Evolutionary conservation across 2,888 invertebrate species (phyloP).

Genomic region (Tetanocera ferruginea): DNA sequence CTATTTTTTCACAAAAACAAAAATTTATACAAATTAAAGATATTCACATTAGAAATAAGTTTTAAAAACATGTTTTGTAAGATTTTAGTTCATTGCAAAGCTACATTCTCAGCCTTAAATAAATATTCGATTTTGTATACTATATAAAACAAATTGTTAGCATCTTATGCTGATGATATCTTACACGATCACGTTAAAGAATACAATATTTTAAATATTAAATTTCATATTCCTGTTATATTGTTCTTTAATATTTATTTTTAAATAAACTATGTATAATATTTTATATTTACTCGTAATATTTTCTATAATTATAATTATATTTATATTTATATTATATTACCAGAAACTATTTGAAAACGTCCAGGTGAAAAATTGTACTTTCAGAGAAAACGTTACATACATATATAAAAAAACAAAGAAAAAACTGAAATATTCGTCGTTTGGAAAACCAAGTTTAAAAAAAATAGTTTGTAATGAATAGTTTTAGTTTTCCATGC

Average conservation of each 20-base stretch:
- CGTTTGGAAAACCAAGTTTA: neutral
- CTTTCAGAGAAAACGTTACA: slow-evolving; percentile 59
- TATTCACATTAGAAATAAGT: too few species aligned
- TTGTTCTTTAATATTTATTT: neutral
- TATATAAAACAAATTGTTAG: too few species aligned
- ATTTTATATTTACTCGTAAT: neutral
- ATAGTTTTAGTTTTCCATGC: neutral
- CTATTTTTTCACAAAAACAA: too few species aligned
- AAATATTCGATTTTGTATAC: too few species aligned
- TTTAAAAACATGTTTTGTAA: too few species aligned
- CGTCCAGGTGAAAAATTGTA: slow-evolving; percentile 69
- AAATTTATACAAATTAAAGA: too few species aligned
- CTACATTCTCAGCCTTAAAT: too few species aligned
- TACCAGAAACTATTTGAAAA: slow-evolving; percentile 69
- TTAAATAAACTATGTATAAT: neutral
- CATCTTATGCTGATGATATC: too few species aligned
- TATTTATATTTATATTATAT: slow-evolving; percentile 25
- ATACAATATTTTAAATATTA: neutral
- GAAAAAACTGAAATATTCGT: neutral
- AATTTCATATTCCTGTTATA: neutral
- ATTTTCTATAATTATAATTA: neutral
- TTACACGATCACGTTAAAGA: too few species aligned
- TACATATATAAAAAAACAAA: slow-evolving; percentile 5
- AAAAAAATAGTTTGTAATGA: slow-evolving; percentile 1
- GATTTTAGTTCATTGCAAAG: too few species aligned